These are phyloP conservation scores for Poeciliopsis retropinna DNA, from an alignment of 2,113 vertebrate species.

Conservation along the genomic window DNA sequence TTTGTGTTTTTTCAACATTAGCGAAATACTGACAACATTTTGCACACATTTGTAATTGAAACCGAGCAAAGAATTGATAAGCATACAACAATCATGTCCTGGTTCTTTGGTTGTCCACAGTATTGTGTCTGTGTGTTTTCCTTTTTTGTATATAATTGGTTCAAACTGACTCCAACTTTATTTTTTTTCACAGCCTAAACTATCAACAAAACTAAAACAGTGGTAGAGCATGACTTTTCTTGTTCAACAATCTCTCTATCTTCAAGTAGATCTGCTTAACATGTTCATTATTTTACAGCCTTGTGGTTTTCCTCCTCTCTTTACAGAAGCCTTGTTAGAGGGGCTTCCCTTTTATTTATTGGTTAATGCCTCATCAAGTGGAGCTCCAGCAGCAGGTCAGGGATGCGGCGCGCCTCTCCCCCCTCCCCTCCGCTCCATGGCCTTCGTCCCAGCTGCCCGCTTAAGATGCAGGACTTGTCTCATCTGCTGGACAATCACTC, in stretches of 20 bases:
- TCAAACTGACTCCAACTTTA: not conserved
- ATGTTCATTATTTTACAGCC: not conserved
- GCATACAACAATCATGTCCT: too few relatives aligned
- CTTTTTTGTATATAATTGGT: too few relatives aligned
- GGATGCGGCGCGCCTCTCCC: not conserved
- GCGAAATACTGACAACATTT: too few relatives aligned
- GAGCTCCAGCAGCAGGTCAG: slow-evolving; percentile 20
- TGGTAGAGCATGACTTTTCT: not conserved
- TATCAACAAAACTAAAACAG: not conserved
- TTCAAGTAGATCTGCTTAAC: not conserved
- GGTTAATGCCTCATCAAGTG: slow-evolving; percentile 52
- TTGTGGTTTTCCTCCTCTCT: slow-evolving; percentile 1
- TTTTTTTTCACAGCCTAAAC: not conserved
- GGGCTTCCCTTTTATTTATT: slow-evolving; percentile 47
- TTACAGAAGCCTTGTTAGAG: slow-evolving; percentile 27
- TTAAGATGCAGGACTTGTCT: slow-evolving; percentile 43
- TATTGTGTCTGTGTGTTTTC: too few relatives aligned
- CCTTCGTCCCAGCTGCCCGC: slow-evolving; percentile 31
- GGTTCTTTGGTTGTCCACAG: too few relatives aligned
- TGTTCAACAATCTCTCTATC: not conserved
- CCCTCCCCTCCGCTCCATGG: slow-evolving; percentile 20
- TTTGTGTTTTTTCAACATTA: too few relatives aligned
- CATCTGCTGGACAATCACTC: slow-evolving; percentile 46
- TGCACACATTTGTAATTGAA: too few relatives aligned
- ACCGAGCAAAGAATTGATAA: too few relatives aligned